Base-by-base conservation (phyloP, 92 coral and sea anemone genomes). In the Zoanthus sansibaricus region DNA sequence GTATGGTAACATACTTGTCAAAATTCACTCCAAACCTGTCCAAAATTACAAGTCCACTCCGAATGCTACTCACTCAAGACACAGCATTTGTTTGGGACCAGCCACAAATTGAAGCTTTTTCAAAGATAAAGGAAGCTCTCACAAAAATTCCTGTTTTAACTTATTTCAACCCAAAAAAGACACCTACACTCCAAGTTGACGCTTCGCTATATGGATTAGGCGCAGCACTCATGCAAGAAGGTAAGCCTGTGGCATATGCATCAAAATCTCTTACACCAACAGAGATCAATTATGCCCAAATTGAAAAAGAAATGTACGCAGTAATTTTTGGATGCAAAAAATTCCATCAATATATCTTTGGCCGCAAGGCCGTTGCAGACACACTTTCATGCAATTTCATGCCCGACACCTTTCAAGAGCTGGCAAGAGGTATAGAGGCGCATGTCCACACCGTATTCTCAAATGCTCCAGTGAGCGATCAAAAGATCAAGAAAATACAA, bases 261-360 rank as follows among this genome's bases (percentile, higher is more conserved):
- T 86, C 84, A 9, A 82, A 51, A 44, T 68, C 47, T 15, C 46
- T 45, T 25, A 82, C 76, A 17, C 77, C 86, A 17, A 66, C 42
- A 1, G 52, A 82, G 45, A 37, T 6, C 14, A 82, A 47, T 11
- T 82, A 82, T 9, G 17, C 75, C 8, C 76, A 80, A 64, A 64
- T 82, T 16, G 86, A 25, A 68, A 46, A 82, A n/a, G 76, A 82
- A n/a, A 66, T 25, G 58, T 42, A 15, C 10, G 72, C 84, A 33
- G 71, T 52, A 8, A 56, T 48, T 20, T 49, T 72, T 56, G 84
- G 72, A 32, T 42, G 52, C 12, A 54, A 20, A 18, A 79, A 79
- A 55, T 58, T 79, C 56, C 70, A 79, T 17, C 66, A 78, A 12
- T 78, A 78, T 37, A 18, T 78, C 18, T 49, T 30, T 12, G 83